A percentile compares a stretch with the other conserved stretches of the same genome.
These are phyloP conservation scores for Amblyjoppa proteus DNA, from an alignment of 2,888 invertebrate genomes.

Conservation along the genomic window DNA sequence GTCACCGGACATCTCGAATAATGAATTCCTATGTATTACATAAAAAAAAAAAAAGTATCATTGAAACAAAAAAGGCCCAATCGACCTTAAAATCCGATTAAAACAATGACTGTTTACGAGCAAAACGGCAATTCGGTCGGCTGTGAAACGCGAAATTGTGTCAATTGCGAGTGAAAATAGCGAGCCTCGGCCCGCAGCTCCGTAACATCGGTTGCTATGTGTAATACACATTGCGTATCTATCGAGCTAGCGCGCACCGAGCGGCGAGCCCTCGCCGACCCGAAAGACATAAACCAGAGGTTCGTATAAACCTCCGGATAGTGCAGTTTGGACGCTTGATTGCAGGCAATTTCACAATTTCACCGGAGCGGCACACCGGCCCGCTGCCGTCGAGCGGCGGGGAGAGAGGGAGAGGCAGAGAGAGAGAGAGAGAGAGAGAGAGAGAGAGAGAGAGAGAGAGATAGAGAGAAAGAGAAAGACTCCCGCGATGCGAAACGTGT, in stretches of 20 bases:
- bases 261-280: constrained; percentile 53
- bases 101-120: too few species aligned
- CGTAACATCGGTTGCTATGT: background rate
- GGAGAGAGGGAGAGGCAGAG: background rate
- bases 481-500: constrained; percentile 64
- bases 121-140: too few species aligned
- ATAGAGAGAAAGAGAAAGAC: constrained; percentile 6
- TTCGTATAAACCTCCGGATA: constrained; percentile 65
- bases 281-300: constrained; percentile 65
- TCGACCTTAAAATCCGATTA: too few species aligned
- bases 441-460: constrained; percentile 8
- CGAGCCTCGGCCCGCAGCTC: too few species aligned
- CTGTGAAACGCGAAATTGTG: too few species aligned
- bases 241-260: background rate
- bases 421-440: constrained; percentile 2
- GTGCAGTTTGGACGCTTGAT: constrained; percentile 67
- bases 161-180: too few species aligned
- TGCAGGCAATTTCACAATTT: constrained; percentile 69
- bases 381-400: background rate
- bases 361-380: constrained; percentile 42
- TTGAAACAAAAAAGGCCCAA: too few species aligned
- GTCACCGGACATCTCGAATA: background rate
- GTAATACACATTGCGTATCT: constrained; percentile 13
- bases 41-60: too few species aligned
- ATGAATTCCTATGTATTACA: too few species aligned